Base-by-base conservation (phyloP, 2,113 vertebrate genomes). In the Paedocypris sp. region DNA sequence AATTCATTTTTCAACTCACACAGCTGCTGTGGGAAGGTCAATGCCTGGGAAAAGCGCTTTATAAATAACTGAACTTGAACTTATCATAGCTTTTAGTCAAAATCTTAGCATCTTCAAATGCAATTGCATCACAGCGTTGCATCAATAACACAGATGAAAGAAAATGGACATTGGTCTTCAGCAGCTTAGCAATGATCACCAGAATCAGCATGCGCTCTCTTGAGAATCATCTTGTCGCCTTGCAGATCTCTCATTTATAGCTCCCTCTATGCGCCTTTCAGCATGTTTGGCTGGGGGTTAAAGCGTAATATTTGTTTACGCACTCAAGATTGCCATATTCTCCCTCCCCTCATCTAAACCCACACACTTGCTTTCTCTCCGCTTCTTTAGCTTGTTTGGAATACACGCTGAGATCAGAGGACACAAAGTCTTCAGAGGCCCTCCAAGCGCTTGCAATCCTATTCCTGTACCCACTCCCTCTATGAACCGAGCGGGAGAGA, bases 361-460 rank as follows among this genome's bases (percentile, higher is more conserved):
- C 54, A 58, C 54, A 57, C 29, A 23, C 35, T 50, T 32, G 19
- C 47, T 36, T 49, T 49, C n/a, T 35, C 33, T 19, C 10, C 28
- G 42, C 45, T 32, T 64, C 33, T 67, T 70, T 62, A 48, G 68
- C 59, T 67, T 76, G 62, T 79, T 75, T 67, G 56, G 53, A 60
- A 69, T 70, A 66, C 62, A 65, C 43, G 42, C 47, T 65, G 50
- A 67, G 54, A 77, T 77, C 73, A 68, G 58, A 75, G 66, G 64
- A 51, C 67, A 60, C 29, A 51, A 70, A 66, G 16, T 60, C 16
- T 60, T 60, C 28, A 66, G 65, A 70, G 77, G 45, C 29, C 28
- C 47, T 70, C 65, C 28, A 51, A 75, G 65, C 57, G 19, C 45
- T 26, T 12, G 25, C 31, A 60, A 28, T 54, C 42, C 32, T 26